Percentiles rank a stretch among this genome's conserved stretches.
Evolutionary conservation across 2,888 invertebrate species (phyloP).

Genomic region (Isotomurus palustris): DNA sequence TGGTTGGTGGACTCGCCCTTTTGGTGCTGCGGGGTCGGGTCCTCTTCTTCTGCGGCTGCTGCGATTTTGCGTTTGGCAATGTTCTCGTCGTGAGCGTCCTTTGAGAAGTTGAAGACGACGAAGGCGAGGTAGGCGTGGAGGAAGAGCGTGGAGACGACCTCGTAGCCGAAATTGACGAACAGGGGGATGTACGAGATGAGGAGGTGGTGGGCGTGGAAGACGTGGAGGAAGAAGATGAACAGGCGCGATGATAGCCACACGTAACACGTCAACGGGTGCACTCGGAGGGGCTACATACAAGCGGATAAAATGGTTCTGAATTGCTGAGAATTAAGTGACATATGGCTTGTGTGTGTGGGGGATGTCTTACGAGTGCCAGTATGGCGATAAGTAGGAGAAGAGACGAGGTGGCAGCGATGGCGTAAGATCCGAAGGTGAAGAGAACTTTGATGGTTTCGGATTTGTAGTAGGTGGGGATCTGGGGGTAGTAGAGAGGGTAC

Average conservation of each 20-base stretch:
- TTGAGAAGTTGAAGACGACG: conserved; percentile 5
- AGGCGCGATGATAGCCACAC: neutral
- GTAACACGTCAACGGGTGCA: neutral
- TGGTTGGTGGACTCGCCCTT: no score
- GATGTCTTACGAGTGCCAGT: conserved; percentile 9
- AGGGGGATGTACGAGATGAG: neutral
- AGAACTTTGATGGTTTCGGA: neutral
- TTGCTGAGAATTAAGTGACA: neutral
- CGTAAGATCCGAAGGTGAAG: conserved; percentile 9
- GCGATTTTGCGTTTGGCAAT: no score
- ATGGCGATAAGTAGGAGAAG: neutral
- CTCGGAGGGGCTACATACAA: neutral
- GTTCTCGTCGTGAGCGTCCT: conserved; percentile 4
- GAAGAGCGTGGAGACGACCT: conserved; percentile 11
- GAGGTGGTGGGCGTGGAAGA: conserved; percentile 8
- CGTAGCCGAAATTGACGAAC: conserved; percentile 8
- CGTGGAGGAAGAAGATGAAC: conserved; percentile 3
- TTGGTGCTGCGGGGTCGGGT: neutral
- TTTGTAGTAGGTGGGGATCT: conserved; percentile 1
- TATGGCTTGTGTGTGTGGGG: neutral
- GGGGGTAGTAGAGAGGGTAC: conserved; percentile 6
- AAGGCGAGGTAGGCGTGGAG: conserved; percentile 9
- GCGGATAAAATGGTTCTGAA: neutral
- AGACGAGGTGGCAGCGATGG: no score
- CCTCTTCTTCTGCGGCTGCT: no score